phyloP scores from a whole-genome alignment of 2,797 vertebrate genomes.

The Cetoscarus ocellatus region DNA sequence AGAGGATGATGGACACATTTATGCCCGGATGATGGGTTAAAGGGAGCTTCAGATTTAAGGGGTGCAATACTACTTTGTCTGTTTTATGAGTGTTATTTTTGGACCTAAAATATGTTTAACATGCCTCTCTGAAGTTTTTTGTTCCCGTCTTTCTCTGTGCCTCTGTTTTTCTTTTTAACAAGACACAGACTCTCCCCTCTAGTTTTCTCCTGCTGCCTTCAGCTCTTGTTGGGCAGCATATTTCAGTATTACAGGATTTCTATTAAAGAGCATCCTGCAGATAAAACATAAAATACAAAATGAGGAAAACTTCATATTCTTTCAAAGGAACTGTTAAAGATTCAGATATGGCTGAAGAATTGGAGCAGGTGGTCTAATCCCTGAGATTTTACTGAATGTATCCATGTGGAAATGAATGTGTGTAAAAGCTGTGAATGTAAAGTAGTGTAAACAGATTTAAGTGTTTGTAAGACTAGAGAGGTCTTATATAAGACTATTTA shows the following conservation, averaged over 20 bases:
- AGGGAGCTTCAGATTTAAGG: not conserved
- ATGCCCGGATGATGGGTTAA: slow-evolving; percentile 1
- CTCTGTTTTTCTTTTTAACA: slow-evolving; percentile 14
- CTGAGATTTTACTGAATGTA: not conserved
- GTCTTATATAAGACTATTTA: not conserved
- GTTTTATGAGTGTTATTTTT: slow-evolving; percentile 39
- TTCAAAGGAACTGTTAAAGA: not conserved
- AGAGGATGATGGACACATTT: slow-evolving; percentile 3
- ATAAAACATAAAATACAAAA: no score
- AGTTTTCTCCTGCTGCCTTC: slow-evolving; percentile 4
- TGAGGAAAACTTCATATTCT: no score
- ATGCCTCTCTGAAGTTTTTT: slow-evolving; percentile 8
- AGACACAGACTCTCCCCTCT: not conserved
- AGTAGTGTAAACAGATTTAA: not conserved
- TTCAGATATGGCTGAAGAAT: not conserved
- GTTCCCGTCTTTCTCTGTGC: not conserved
- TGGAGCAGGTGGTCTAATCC: not conserved
- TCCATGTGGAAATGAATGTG: not conserved
- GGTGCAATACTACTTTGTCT: slow-evolving; percentile 24
- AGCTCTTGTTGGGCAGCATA: not conserved
- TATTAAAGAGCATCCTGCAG: not conserved
- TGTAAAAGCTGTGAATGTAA: not conserved
- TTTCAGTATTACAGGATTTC: not conserved
- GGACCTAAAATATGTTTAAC: slow-evolving; percentile 24
- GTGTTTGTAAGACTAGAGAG: not conserved